Percentiles rank a stretch among this genome's conserved stretches.
Evolutionary conservation across 1,140 invertebrate species (phyloP).

Genomic region (Diabrotica virgifera): DNA sequence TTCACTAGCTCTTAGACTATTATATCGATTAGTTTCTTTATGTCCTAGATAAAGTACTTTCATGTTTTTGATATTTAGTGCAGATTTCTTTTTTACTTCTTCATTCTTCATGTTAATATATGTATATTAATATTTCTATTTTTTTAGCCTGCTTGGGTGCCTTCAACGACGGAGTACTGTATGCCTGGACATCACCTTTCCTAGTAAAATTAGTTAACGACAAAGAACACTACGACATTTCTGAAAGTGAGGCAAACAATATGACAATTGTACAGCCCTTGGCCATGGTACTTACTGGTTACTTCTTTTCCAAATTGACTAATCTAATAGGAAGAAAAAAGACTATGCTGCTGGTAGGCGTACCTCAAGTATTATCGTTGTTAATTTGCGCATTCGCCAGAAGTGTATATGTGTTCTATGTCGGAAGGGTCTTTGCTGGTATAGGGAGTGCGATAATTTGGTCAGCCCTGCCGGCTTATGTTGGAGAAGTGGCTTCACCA

Average conservation of each 20-base stretch:
- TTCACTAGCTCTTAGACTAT: too few species aligned
- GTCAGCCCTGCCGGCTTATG: slow-evolving; percentile 55
- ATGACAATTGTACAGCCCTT: slow-evolving; percentile 11
- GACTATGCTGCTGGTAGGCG: not conserved
- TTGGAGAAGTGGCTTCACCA: slow-evolving; percentile 63
- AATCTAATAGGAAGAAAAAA: slow-evolving; percentile 8
- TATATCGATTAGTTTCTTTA: too few species aligned
- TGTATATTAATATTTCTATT: too few species aligned
- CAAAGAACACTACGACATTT: slow-evolving; percentile 15
- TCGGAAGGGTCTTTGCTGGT: not conserved
- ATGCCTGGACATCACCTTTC: slow-evolving; percentile 15
- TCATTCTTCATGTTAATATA: too few species aligned
- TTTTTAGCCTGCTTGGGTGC: slow-evolving; percentile 10
- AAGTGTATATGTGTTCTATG: slow-evolving; percentile 3
- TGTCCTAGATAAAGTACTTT: too few species aligned
- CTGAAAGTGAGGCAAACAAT: slow-evolving; percentile 13
- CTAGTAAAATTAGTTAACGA: slow-evolving; percentile 13
- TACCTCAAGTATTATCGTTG: slow-evolving; percentile 3
- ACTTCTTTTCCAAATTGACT: not conserved
- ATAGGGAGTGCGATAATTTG: slow-evolving; percentile 3
- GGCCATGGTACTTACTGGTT: not conserved
- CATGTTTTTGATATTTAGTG: too few species aligned
- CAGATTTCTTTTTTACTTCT: too few species aligned
- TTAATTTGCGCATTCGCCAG: not conserved
- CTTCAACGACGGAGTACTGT: slow-evolving; percentile 9